Evolutionary conservation across 2,888 invertebrate genomes (phyloP).

Genomic region (Anodontia alba): DNA sequence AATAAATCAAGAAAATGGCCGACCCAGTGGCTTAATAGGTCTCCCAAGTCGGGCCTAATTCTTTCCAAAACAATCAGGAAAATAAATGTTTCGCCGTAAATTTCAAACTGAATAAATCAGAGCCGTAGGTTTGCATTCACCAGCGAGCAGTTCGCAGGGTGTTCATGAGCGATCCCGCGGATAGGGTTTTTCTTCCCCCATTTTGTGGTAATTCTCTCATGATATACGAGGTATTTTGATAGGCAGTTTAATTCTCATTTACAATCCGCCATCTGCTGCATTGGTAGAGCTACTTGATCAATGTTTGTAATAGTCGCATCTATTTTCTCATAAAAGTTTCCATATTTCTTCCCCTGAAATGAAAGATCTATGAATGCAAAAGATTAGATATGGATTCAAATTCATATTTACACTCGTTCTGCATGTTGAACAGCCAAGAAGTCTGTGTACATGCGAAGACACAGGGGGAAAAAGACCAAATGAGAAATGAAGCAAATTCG

Average conservation of each 20-base stretch:
- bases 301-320: constrained; percentile 1
- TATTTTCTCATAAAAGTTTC: constrained; percentile 9
- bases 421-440: no score
- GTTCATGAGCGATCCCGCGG: not conserved
- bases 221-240: constrained; percentile 56
- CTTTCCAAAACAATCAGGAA: constrained; percentile 56
- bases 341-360: constrained; percentile 2
- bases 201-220: constrained; percentile 23
- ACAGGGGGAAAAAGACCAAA: no score
- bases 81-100: constrained; percentile 62
- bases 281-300: not conserved
- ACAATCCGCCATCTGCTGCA: constrained; percentile 40
- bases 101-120: constrained; percentile 61
- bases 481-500: no score
- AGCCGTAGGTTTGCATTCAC: constrained; percentile 25
- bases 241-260: constrained; percentile 47
- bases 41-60: constrained; percentile 51
- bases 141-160: not conserved
- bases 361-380: not conserved
- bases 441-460: no score
- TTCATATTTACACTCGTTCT: no score
- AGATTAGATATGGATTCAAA: no score
- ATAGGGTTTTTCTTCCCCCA: not conserved
- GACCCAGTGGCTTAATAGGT: constrained; percentile 52
- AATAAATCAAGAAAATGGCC: constrained; percentile 64